Conservation (phyloP, 2,888 invertebrate species). For the Ophion ventricosus region DNA sequence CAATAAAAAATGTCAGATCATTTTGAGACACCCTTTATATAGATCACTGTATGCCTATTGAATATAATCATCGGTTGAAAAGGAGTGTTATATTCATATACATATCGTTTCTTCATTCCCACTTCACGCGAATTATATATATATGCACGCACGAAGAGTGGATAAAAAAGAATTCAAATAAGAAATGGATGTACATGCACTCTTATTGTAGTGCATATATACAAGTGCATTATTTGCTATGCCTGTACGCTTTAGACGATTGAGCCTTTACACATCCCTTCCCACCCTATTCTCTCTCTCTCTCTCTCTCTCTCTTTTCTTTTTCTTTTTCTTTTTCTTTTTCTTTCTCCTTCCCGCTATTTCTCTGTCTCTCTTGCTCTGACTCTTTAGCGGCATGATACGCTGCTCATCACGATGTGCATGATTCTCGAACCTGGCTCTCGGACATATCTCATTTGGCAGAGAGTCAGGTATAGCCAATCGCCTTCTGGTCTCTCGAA, state of each 20-base stretch:
- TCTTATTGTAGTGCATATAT: background rate
- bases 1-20: too few relatives aligned
- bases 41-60: too few relatives aligned
- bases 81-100: too few relatives aligned
- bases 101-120: too few relatives aligned
- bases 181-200: background rate
- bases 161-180: background rate
- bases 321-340: too few relatives aligned
- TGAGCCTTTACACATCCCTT: background rate
- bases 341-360: background rate
- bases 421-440: slow-evolving; percentile 46
- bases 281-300: background rate
- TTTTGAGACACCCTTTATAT: too few relatives aligned
- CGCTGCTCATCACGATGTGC: background rate
- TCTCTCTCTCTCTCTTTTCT: background rate
- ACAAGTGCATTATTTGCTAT: background rate
- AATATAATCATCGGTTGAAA: too few relatives aligned
- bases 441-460: slow-evolving; percentile 57
- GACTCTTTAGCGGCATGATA: slow-evolving; percentile 6
- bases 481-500: slow-evolving; percentile 50
- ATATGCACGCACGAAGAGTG: background rate
- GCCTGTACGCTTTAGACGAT: background rate
- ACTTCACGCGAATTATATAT: too few relatives aligned
- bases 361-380: background rate
- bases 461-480: slow-evolving; percentile 59